Conservation (phyloP, 2,113 vertebrate genomes). For the Passer montanus region DNA sequence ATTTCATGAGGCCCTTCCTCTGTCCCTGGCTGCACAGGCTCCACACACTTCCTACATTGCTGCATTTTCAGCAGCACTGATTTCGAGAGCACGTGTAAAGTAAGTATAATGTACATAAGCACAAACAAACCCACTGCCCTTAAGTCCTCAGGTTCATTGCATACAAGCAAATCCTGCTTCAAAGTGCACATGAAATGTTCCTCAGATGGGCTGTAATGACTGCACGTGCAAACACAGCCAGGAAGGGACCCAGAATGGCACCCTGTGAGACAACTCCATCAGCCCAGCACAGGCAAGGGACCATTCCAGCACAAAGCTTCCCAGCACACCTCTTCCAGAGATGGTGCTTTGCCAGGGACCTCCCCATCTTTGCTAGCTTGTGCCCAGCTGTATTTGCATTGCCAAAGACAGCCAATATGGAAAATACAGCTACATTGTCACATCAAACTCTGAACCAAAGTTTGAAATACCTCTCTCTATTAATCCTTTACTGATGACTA, state of each 20-base stretch:
- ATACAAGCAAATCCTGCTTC: neutral
- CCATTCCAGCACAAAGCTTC: neutral
- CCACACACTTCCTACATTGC: neutral
- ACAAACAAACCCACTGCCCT: neutral
- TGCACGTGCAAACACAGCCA: accelerated
- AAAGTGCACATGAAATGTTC: neutral
- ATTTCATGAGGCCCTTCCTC: neutral
- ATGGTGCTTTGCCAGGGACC: neutral
- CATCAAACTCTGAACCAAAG: neutral
- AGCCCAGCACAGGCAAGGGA: neutral
- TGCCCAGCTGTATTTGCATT: neutral
- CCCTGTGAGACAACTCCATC: neutral
- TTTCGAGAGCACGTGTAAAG: accelerated
- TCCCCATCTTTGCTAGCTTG: neutral
- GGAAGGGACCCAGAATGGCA: neutral
- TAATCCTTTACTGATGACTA: neutral
- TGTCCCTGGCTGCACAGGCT: neutral
- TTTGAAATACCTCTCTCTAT: neutral
- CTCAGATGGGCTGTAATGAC: neutral
- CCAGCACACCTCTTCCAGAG: neutral
- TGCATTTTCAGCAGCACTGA: neutral
- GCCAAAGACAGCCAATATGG: neutral
- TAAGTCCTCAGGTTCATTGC: neutral
- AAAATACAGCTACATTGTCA: neutral
- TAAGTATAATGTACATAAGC: accelerated